Evolutionary conservation across 2,797 vertebrate species (phyloP).

Genomic region (Phataginus tetradactyla): DNA sequence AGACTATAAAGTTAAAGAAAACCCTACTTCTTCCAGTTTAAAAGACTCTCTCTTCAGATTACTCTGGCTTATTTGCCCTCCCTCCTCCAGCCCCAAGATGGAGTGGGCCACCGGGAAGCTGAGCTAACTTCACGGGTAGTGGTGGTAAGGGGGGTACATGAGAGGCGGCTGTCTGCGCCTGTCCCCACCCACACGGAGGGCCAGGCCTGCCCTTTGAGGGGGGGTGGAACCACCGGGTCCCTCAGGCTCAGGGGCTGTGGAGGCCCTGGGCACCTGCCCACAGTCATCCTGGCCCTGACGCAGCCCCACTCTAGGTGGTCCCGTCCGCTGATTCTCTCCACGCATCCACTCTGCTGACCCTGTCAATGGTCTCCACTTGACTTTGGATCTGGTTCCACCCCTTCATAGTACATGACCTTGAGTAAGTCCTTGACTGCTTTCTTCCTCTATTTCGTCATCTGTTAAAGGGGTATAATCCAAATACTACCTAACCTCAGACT

Average conservation of each 20-base stretch:
- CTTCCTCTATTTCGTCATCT: not conserved
- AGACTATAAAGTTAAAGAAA: not conserved
- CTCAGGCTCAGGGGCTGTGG: not conserved
- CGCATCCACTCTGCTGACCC: not conserved
- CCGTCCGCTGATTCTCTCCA: not conserved
- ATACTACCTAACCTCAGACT: not conserved
- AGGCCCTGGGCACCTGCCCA: not conserved
- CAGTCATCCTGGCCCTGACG: not conserved
- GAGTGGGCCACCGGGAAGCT: not conserved
- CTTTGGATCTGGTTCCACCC: not conserved
- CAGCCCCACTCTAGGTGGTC: not conserved
- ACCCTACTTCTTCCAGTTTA: not conserved
- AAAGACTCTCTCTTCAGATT: not conserved
- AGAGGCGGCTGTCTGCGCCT: not conserved
- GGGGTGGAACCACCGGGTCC: not conserved
- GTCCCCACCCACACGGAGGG: not conserved
- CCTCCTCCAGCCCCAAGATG: no score
- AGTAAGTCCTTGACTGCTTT: not conserved
- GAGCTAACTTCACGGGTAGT: not conserved
- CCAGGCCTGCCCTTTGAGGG: not conserved
- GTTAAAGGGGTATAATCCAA: not conserved
- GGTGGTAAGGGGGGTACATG: no score
- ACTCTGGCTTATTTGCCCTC: not conserved
- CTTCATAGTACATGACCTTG: not conserved
- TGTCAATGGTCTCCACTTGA: not conserved